Evolutionary conservation across 2,797 vertebrate species (phyloP), one percentile per base, ranked within the genome.

Genomic region (Cetoscarus ocellatus): DNA sequence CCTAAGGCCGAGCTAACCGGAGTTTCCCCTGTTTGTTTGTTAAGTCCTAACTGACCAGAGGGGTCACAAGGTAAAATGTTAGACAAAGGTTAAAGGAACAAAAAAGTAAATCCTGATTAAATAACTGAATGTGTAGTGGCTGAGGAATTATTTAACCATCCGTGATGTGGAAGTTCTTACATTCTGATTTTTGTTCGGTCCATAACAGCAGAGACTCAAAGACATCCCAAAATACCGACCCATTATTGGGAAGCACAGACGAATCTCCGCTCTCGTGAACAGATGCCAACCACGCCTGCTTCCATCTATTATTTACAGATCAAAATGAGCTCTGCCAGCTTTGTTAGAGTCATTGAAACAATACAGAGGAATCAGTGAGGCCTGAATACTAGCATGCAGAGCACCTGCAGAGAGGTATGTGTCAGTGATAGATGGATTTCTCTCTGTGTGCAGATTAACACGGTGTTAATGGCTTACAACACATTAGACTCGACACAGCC

Each of bases 281-380:
- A 80, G 66, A 72, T 45, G 67, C 36, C n/a, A 57, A 58, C 53
- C 59, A 42, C 5, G 0, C 64, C 50, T 57, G 36, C 50, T 40
- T 50, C 40, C 36, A 77, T 85, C 27, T n/a, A 79, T 82, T 65
- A 86, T 82, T 87, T 34, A 85, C 14, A 50, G 5, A 15, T 52
- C 60, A 51, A 53, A 61, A 61, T 40, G 3, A 40, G 55, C 10
- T 7, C 18, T 8, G 14, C 34, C 53, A n/a, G 45, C 36, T 44
- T 50, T 42, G 9, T 68, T 54, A 38, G 44, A 56, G 36, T 10
- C 35, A 10, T 13, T 52, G 48, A 40, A 42, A 68, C 27, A 14
- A 9, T 4, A 9, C 45, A 2, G 11, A 52, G 39, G n/a, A 47
- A 17, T 8, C 45, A 45, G 39, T 19, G 17, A 61, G 13, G 8